These are phyloP conservation scores for Dunckerocampus dactyliophorus DNA, from an alignment of 2,113 vertebrate species.

Conservation along the genomic window DNA sequence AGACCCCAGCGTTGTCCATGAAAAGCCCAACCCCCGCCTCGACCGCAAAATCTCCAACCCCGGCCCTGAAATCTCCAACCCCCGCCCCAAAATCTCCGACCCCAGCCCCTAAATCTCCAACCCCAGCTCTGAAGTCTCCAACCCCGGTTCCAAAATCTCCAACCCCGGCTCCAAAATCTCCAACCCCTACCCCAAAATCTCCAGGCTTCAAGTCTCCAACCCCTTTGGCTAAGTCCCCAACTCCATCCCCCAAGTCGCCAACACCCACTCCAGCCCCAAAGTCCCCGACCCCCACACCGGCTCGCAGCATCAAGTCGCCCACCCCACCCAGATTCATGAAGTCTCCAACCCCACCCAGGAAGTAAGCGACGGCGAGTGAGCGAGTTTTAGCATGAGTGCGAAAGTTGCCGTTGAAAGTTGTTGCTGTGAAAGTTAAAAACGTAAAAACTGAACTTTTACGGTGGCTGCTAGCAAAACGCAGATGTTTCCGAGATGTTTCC, in stretches of 20 bases:
- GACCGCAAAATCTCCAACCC: constrained; percentile 33
- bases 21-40: constrained; percentile 60
- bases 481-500: constrained; percentile 2
- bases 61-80: constrained; percentile 23
- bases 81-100: constrained; percentile 46
- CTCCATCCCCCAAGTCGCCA: not conserved
- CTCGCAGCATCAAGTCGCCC: constrained; percentile 3
- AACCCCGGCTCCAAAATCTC: constrained; percentile 9
- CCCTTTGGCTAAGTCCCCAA: not conserved
- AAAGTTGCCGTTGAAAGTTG: constrained; percentile 26
- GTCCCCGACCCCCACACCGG: constrained; percentile 5
- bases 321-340: constrained; percentile 33
- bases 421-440: constrained; percentile 1
- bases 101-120: constrained; percentile 42
- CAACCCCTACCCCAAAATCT: constrained; percentile 29
- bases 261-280: not conserved
- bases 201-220: constrained; percentile 2
- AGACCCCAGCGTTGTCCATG: constrained; percentile 51
- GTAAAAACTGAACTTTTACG: constrained; percentile 4
- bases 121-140: constrained; percentile 18
- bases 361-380: constrained; percentile 41
- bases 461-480: not conserved
- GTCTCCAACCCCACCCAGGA: constrained; percentile 54
- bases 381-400: constrained; percentile 38
- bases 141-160: not conserved